Percentiles rank a stretch among this genome's conserved stretches.
Evolutionary conservation across 1,140 invertebrate genomes (phyloP).

Genomic region (Macrobrachium nipponense): DNA sequence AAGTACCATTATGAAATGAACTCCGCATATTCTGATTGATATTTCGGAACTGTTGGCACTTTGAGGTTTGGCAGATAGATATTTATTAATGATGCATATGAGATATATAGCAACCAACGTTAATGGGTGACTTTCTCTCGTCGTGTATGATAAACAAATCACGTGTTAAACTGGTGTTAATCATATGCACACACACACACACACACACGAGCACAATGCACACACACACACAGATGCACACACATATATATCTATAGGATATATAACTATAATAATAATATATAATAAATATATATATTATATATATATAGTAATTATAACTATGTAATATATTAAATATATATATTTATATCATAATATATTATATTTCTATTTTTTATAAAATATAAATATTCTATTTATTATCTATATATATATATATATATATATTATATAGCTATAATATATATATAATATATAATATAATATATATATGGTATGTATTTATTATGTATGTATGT

Average conservation of each 20-base stretch:
- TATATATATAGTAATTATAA: background rate
- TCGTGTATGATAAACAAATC: too few species aligned
- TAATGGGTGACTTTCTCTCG: too few species aligned
- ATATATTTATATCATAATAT: background rate
- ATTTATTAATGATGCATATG: too few species aligned
- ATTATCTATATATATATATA: constrained; percentile 1
- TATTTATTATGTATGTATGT: too few species aligned
- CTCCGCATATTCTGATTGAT: too few species aligned
- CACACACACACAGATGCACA: background rate
- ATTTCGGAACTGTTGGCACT: too few species aligned
- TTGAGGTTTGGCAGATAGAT: too few species aligned
- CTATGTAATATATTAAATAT: background rate
- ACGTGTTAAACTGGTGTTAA: background rate
- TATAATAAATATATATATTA: background rate
- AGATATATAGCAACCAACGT: too few species aligned
- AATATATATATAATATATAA: constrained; percentile 5
- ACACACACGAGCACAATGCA: background rate
- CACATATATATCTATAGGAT: background rate
- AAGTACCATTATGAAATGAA: too few species aligned
- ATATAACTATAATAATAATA: background rate
- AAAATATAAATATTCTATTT: background rate
- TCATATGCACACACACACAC: background rate
- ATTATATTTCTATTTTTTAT: constrained; percentile 4
- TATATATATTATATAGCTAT: constrained; percentile 15
- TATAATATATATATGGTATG: too few species aligned